Evolutionary conservation across 2,888 invertebrate genomes (phyloP).

Genomic region (Abscondita cerata): DNA sequence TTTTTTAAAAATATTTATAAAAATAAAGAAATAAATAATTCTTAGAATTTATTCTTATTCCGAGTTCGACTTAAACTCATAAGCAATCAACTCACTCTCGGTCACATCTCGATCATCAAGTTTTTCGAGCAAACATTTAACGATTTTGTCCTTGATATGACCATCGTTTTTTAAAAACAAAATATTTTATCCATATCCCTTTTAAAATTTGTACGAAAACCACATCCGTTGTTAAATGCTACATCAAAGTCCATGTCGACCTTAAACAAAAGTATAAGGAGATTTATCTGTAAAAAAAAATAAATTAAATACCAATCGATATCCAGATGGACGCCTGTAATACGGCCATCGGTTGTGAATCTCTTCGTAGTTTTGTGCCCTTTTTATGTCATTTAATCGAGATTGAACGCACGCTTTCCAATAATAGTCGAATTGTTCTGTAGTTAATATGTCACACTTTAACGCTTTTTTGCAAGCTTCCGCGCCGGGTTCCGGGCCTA

Average conservation of each 20-base stretch:
- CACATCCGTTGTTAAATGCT: neutral
- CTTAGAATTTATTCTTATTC: neutral
- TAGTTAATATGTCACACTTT: conserved; percentile 34
- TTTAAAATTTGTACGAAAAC: neutral
- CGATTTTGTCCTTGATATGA: conserved; percentile 1
- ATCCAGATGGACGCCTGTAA: conserved; percentile 1
- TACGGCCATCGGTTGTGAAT: conserved; percentile 5
- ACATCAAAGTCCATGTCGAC: conserved; percentile 13
- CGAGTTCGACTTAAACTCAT: neutral
- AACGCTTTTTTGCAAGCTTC: too few species aligned
- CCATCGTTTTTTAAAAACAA: neutral
- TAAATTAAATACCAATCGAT: neutral
- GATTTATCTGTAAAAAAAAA: conserved; percentile 8
- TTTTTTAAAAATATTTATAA: neutral
- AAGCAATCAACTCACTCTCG: neutral
- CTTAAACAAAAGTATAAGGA: conserved; percentile 5
- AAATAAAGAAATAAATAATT: neutral
- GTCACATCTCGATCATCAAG: neutral
- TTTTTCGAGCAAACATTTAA: conserved; percentile 11
- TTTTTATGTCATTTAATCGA: conserved; percentile 10
- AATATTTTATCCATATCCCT: neutral
- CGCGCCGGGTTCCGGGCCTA: too few species aligned
- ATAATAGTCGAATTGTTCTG: conserved; percentile 32
- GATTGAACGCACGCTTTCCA: conserved; percentile 37
- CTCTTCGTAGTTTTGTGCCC: neutral